A percentile compares a stretch with the other conserved stretches of the same genome.
Evolutionary conservation across 2,113 vertebrate species (phyloP).

Genomic region (Toxostoma redivivum): DNA sequence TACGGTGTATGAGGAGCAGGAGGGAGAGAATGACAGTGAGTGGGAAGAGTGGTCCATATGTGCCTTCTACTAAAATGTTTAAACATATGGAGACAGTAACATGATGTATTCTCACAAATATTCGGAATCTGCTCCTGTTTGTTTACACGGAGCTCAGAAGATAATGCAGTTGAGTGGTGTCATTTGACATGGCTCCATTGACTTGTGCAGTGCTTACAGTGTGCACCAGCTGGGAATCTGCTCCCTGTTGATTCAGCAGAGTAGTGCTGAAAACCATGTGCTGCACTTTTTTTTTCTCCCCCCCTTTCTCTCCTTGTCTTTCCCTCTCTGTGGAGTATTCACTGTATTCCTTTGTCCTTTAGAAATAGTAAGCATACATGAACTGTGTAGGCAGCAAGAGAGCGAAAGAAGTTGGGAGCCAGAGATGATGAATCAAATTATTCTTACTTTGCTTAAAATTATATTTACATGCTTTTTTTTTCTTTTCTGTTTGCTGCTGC

Average conservation of each 20-base stretch:
- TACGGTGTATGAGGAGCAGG: background rate
- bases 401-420: background rate
- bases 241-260: slow-evolving; percentile 37
- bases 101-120: slow-evolving; percentile 62
- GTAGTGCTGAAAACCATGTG: background rate
- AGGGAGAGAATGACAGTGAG: slow-evolving; percentile 53
- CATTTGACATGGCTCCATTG: slow-evolving; percentile 35
- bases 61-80: slow-evolving; percentile 55
- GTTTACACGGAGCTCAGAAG: slow-evolving; percentile 42
- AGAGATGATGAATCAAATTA: background rate
- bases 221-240: slow-evolving; percentile 23
- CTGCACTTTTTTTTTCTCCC: fast-evolving
- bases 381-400: slow-evolving; percentile 6
- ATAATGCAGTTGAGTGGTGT: slow-evolving; percentile 17
- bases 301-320: background rate
- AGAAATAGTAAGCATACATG: background rate
- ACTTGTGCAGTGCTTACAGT: background rate
- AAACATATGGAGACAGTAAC: slow-evolving; percentile 59
- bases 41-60: slow-evolving; percentile 58
- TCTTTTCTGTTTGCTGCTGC: background rate
- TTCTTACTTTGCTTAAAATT: background rate
- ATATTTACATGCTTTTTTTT: background rate
- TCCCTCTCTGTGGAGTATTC: background rate
- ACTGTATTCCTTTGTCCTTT: background rate
- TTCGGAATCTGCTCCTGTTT: slow-evolving; percentile 45